A percentile compares a stretch with the other conserved stretches of the same genome.
Evolutionary conservation across 2,113 vertebrate species (phyloP).

Genomic region (Leucoraja erinaceus): DNA sequence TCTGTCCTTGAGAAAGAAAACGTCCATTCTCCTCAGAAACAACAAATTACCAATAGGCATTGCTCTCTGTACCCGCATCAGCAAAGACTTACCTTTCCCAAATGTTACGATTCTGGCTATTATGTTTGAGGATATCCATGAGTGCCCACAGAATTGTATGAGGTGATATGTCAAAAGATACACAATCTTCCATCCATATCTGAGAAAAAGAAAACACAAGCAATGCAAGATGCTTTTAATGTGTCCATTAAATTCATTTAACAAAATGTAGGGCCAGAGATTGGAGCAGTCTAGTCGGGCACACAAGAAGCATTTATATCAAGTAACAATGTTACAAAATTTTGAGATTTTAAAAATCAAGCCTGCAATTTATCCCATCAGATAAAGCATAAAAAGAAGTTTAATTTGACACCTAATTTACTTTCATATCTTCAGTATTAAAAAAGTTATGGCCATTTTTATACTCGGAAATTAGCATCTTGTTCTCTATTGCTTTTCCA

Average conservation of each 20-base stretch:
- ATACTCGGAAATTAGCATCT: too few species aligned
- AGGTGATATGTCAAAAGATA: slow-evolving; percentile 85
- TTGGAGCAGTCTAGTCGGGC: neutral
- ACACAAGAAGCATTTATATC: too few species aligned
- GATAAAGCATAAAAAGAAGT: too few species aligned
- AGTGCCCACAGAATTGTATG: slow-evolving; percentile 89
- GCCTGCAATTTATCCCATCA: too few species aligned
- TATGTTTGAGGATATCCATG: slow-evolving; percentile 90
- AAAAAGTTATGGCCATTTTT: too few species aligned
- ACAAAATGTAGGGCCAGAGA: neutral
- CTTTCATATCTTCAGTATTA: too few species aligned
- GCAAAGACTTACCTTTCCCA: slow-evolving; percentile 69
- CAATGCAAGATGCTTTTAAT: neutral
- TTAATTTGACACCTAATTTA: too few species aligned
- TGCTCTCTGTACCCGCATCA: neutral
- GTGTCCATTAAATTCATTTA: neutral
- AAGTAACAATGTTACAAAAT: too few species aligned
- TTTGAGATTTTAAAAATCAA: too few species aligned
- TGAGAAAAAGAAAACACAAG: slow-evolving; percentile 49
- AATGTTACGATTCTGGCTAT: slow-evolving; percentile 79
- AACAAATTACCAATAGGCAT: neutral
- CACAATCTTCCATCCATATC: slow-evolving; percentile 58
- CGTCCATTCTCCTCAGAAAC: neutral
- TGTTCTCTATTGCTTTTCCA: too few species aligned
- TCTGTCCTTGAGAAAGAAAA: neutral